Evolutionary conservation across 2,113 vertebrate species (phyloP), one percentile per base, ranked within the genome.

Genomic region (Gobius niger): DNA sequence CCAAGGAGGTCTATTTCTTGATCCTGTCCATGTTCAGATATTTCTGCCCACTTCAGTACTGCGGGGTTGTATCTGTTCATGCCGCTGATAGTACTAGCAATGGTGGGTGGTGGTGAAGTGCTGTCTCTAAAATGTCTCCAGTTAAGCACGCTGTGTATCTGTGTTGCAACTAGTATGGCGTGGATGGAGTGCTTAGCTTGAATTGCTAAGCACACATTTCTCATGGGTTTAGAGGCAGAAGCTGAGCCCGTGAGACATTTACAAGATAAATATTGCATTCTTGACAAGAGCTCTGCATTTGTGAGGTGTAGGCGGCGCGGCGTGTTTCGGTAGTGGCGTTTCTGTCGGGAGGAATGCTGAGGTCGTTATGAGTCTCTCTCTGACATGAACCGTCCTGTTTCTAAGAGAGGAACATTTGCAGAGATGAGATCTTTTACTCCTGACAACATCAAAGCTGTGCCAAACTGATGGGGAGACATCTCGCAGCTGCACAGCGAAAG

Each of bases 191-290:
- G 68, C 73, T 82, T 73, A 79, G 82, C 80, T 6, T 65, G 66
- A 66, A 73, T 70, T 75, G 81, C 80, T 78, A 78, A 82, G 76
- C 71, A 73, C 75, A 72, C 76, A 73, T 52, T 82, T 77, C 71
- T 80, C 75, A 63, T 56, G 15, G 64, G 44, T 73, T 74, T 76
- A 78, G 72, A 81, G 65, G 70, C 40, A 5, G 78, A 82, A 68
- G 82, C 77, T 69, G 80, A 85, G 80, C 81, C 78, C 72, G 82
- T 68, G 62, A 81, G 78, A 84, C 83, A 77, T 87, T 89, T 89
- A 82, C 88, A 78, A 84, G 84, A 87, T 90, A 87, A 85, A 90
- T 91, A 89, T 91, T 89, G 87, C 75, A 86, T 87, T 76, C 81
- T 53, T 82, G 77, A 88, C 87, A 87, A 78, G 82, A 79, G 82